These are phyloP conservation scores for Euplexia lucipara DNA, from an alignment of 2,888 invertebrate species.

Conservation along the genomic window DNA sequence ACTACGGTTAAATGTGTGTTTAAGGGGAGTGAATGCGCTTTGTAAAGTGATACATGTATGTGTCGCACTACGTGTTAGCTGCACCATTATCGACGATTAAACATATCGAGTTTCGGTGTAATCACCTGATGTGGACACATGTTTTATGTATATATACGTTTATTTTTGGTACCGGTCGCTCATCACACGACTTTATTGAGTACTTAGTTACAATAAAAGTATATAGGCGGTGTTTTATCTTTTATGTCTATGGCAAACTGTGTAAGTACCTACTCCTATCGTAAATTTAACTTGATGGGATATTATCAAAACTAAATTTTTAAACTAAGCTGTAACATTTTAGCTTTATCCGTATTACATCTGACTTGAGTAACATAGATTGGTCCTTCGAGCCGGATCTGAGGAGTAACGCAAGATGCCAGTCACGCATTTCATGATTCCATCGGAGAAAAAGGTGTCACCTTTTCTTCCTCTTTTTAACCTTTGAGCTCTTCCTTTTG, in stretches of 20 bases:
- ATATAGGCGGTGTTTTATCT: slow-evolving; percentile 33
- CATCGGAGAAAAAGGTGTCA: too few species aligned
- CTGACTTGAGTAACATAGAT: too few species aligned
- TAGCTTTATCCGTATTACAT: neutral
- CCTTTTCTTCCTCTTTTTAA: too few species aligned
- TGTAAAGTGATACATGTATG: slow-evolving; percentile 63
- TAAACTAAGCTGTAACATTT: neutral
- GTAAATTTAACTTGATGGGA: neutral
- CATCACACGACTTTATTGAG: slow-evolving; percentile 35
- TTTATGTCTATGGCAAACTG: slow-evolving; percentile 14
- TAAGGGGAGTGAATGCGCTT: slow-evolving; percentile 60
- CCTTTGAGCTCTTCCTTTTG: too few species aligned
- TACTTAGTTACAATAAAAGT: slow-evolving; percentile 35
- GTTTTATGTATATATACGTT: slow-evolving; percentile 48
- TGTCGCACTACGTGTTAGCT: slow-evolving; percentile 63
- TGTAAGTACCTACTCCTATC: slow-evolving; percentile 6
- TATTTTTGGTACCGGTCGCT: slow-evolving; percentile 40
- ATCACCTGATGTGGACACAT: slow-evolving; percentile 70
- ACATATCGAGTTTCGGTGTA: slow-evolving; percentile 68
- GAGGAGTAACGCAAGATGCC: too few species aligned
- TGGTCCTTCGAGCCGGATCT: too few species aligned
- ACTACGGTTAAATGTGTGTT: slow-evolving; percentile 45
- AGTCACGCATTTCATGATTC: too few species aligned
- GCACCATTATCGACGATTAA: slow-evolving; percentile 69
- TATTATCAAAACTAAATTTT: neutral